Base-by-base conservation (phyloP, 1,140 invertebrate species). In the Cherax destructor region DNA sequence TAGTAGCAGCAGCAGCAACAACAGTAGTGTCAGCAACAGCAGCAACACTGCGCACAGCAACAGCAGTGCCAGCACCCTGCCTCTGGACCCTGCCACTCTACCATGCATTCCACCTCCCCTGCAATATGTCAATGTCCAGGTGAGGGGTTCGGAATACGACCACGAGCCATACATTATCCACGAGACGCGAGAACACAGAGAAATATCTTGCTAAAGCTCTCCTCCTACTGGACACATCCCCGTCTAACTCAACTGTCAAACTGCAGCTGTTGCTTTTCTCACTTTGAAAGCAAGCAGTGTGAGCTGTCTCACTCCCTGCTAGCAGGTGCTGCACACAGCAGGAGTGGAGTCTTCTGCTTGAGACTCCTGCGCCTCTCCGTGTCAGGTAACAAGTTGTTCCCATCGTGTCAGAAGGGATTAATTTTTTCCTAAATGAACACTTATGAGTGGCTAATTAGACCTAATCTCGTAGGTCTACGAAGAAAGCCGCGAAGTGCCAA, bases 51-150 rank as follows among this genome's bases (percentile, higher is more conserved):
- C 94, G n/a, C 93, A 81, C 92, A 93, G 88, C 52, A 94, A 94
- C 79, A 91, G 94, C 41, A 93, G 95, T 41, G 95, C 95, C 92
- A 95, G 95, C 7, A 94, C 95, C 3, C 93, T 95, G 30, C 95
- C 95, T 11, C 93, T 95, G 86, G 95, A 96, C 87, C 95, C 95
- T 0, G 94, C 95, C 52, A 94, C 95, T 1, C 93, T 96, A 47
- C 91, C 92, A 6, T 91, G 92, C 61, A 93, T 92, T 83, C 90
- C 92, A 49, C 91, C 92, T 49, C 93, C 93, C 21, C 84, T 92
- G 78, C 93, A 93, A 83, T 93, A 93, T 86, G 93, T 92, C n/a
- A 93, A 93, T 88, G 92, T 93, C 83, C 88, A 91, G 74, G 72
- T 92, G 91, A 86, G 93, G 76, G 72, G 81, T 72, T 61, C 93